Evolutionary conservation across 2,113 vertebrate genomes (phyloP), one percentile per base, ranked within the genome.

Genomic region (Origma solitaria): DNA sequence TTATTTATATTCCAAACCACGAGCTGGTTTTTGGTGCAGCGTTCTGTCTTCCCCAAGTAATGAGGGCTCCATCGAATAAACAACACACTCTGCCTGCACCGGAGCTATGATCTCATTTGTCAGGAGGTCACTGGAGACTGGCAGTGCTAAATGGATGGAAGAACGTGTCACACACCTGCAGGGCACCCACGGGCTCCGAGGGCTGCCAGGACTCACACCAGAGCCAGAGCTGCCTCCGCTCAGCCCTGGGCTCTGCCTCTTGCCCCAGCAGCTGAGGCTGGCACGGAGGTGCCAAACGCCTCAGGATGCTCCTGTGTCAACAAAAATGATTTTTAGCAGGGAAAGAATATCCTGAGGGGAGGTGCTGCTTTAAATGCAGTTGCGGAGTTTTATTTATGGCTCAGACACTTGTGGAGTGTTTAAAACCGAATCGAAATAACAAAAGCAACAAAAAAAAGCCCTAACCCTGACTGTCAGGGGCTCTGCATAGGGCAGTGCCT

Each of bases 1-100:
- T 73, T 94, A 68, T 96, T 96, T 84, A 80, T 85, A 87, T 94
- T 96, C 91, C 47, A 94, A 94, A 28, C 50, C 79, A 80, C 12
- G 18, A 79, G 69, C 69, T 86, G 64, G 47, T 49, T 94, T 94
- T 86, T 70, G 50, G 58, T 88, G 87, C 89, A 62, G 68, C 54
- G 2, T 68, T 96, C 69, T 75, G 79, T 60, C 92, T 92, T 71
- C 71, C 44, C 62, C 2, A 3, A 57, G 86, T 75, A 86, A 84
- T 57, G 78, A 86, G 65, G 68, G 73, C 69, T 61, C 14, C 88
- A 61, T 15, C 0, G 5, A 94, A 77, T 61, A 94, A 92, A 82
- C 70, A 84, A 71, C 54, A 54, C 57, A 57, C 44, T 64, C 35
- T 44, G 54, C 61, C 42, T 76, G 88, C 76, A 31, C 37, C 15